These are phyloP conservation scores for Notoglanidium macrostoma DNA, from an alignment of 2,797 vertebrate genomes.

Conservation along the genomic window DNA sequence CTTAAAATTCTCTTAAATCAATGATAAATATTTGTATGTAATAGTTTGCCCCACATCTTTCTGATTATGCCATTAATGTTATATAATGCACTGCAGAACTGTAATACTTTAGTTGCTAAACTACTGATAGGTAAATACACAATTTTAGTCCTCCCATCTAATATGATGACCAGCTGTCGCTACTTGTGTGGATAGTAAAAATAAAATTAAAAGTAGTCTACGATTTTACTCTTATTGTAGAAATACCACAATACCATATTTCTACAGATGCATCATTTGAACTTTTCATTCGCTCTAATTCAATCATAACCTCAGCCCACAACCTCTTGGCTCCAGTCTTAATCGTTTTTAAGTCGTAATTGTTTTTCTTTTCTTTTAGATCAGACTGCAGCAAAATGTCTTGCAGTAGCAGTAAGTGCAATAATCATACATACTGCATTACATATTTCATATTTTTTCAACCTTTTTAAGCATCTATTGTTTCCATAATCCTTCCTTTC, in stretches of 20 bases:
- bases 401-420: constrained; percentile 68
- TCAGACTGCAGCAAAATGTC: constrained; percentile 76
- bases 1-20: neutral
- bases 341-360: neutral
- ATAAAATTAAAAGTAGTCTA: neutral
- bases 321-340: neutral
- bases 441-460: neutral
- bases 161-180: neutral
- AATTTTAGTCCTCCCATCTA: neutral
- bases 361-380: constrained; percentile 56
- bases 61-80: neutral
- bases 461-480: neutral
- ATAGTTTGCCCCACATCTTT: neutral
- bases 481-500: neutral
- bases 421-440: neutral
- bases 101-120: neutral
- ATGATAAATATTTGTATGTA: neutral
- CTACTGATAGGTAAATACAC: neutral
- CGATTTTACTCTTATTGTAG: neutral
- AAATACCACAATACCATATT: neutral
- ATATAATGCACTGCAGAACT: neutral
- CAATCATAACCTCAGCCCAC: neutral
- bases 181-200: neutral
- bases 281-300: neutral
- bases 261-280: neutral